phyloP scores from a whole-genome alignment of 2,797 vertebrate species.

The Bufotes viridis region DNA sequence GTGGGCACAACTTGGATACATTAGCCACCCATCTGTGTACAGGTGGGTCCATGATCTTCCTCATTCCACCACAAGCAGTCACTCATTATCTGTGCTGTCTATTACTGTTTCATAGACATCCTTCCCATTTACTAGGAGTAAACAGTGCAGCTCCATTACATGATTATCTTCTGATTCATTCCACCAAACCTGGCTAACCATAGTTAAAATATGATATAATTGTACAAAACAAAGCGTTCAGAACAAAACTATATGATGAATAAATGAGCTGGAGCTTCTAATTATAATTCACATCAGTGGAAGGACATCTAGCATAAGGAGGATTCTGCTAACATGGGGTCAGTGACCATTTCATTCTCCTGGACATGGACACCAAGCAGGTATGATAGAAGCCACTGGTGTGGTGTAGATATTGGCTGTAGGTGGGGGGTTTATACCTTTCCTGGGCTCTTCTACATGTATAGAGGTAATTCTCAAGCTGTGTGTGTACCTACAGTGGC shows the following conservation, averaged over 20 bases:
- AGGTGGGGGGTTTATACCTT: neutral
- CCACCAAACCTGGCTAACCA: neutral
- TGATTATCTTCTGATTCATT: slow-evolving; percentile 27
- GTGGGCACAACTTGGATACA: no score
- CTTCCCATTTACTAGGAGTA: neutral
- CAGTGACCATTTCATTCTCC: neutral
- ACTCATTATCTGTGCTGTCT: neutral
- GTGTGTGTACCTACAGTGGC: neutral
- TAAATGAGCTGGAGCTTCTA: neutral
- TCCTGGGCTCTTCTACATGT: neutral
- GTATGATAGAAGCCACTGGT: neutral
- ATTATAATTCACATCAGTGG: neutral
- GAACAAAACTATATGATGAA: neutral
- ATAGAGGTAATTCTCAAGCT: neutral
- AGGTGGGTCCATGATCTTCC: slow-evolving; percentile 31
- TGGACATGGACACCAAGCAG: slow-evolving; percentile 27
- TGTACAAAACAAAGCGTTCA: slow-evolving; percentile 6
- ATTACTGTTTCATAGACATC: neutral
- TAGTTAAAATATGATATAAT: neutral
- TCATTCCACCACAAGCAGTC: neutral
- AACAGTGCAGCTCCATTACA: neutral
- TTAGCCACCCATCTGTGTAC: no score
- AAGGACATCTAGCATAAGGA: slow-evolving; percentile 8
- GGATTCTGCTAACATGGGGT: neutral
- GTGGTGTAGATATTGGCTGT: no score